These are phyloP conservation scores for Sialia sialis DNA, from an alignment of 2,113 vertebrate genomes.

Conservation along the genomic window DNA sequence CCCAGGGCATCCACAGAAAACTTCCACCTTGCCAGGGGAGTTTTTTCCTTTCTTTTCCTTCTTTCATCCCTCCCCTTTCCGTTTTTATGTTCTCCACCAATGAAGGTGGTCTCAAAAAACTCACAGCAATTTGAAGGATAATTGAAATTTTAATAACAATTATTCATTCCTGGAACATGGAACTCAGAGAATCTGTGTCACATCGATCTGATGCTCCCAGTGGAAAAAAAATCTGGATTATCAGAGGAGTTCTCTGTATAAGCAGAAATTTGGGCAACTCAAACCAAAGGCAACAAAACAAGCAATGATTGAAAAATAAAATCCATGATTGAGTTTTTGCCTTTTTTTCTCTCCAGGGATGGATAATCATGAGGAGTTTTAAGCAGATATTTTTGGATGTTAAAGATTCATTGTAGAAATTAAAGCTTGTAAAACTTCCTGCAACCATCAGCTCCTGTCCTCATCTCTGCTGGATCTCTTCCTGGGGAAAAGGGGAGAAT, in stretches of 20 bases:
- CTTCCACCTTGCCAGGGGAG: background rate
- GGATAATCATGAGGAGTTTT: background rate
- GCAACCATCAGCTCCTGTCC: background rate
- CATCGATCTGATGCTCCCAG: background rate
- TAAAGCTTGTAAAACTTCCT: background rate
- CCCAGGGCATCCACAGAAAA: background rate
- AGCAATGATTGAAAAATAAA: background rate
- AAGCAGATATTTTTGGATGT: background rate
- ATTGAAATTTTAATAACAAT: background rate
- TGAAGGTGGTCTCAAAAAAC: background rate
- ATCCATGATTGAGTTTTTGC: background rate
- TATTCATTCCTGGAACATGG: background rate
- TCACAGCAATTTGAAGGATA: background rate
- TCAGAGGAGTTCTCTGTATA: background rate
- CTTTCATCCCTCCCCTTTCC: background rate
- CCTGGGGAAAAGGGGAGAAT: fast-evolving
- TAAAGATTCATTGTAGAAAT: background rate
- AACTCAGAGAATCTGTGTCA: background rate
- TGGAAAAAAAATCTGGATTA: background rate
- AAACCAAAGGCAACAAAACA: background rate
- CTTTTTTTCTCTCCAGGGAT: background rate
- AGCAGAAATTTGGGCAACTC: background rate
- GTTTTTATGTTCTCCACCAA: background rate
- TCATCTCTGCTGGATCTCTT: background rate
- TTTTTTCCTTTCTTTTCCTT: background rate